Conservation (phyloP, 2,113 vertebrate species). For the Spea bombifrons region DNA sequence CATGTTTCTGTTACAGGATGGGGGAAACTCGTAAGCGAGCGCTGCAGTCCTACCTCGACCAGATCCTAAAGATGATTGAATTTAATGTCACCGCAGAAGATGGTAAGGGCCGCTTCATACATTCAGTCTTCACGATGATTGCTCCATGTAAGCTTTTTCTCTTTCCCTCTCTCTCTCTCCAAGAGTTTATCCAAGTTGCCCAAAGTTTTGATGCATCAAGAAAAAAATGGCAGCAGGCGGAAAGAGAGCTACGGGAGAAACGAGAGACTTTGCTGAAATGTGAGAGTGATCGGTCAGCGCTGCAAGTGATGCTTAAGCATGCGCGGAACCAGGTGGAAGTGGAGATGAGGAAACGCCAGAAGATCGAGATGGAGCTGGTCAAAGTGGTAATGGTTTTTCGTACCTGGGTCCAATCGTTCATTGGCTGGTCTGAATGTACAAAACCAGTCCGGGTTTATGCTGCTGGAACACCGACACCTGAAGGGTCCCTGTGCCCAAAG, state of each 20-base stretch:
- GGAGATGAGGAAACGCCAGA: constrained; percentile 79
- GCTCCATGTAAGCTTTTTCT: neutral
- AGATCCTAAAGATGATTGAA: constrained; percentile 48
- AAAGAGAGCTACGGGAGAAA: constrained; percentile 67
- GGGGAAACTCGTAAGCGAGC: constrained; percentile 43
- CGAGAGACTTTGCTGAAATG: constrained; percentile 71
- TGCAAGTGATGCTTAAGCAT: constrained; percentile 80
- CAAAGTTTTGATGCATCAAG: constrained; percentile 63
- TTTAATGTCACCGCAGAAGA: constrained; percentile 47
- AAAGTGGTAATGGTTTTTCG: constrained; percentile 64
- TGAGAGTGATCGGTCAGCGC: constrained; percentile 68
- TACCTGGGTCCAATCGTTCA: too few species aligned
- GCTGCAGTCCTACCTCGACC: constrained; percentile 52
- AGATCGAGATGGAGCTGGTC: constrained; percentile 71
- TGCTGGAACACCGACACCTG: too few species aligned
- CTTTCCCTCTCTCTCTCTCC: neutral
- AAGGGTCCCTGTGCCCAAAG: too few species aligned
- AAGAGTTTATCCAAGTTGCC: constrained; percentile 64
- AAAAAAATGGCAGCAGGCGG: constrained; percentile 65
- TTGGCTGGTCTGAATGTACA: too few species aligned
- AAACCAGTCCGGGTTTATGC: too few species aligned
- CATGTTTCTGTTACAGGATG: constrained; percentile 40
- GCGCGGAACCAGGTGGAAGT: constrained; percentile 81
- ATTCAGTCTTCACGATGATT: neutral
- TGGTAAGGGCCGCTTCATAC: constrained; percentile 43